These are phyloP conservation scores for Hypselothyrea guttata DNA, from an alignment of 2,888 invertebrate species.

Conservation along the genomic window DNA sequence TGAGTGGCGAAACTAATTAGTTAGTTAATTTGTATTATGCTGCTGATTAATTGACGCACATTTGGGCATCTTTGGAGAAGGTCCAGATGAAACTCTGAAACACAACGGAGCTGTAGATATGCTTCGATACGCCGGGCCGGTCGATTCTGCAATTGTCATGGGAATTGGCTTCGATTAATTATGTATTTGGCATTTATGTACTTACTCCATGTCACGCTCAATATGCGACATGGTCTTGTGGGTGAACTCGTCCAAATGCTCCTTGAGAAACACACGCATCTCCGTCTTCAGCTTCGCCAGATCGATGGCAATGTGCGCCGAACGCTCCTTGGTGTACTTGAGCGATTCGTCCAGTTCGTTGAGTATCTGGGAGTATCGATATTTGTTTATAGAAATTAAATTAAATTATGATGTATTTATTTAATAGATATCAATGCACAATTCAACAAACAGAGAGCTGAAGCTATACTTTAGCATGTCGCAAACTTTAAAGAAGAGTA, in stretches of 20 bases:
- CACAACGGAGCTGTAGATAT: constrained; percentile 79
- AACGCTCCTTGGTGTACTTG: constrained; percentile 52
- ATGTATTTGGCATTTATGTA: constrained; percentile 6
- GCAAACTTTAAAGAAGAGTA: too few species aligned
- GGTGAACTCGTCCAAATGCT: constrained; percentile 81
- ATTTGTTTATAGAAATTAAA: neutral
- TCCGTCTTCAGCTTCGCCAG: constrained; percentile 78
- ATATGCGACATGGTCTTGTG: constrained; percentile 81
- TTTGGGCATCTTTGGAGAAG: constrained; percentile 79
- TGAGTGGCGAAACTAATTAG: constrained; percentile 7
- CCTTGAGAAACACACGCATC: constrained; percentile 76
- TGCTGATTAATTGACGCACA: constrained; percentile 54
- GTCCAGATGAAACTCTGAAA: constrained; percentile 81
- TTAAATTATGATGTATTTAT: neutral
- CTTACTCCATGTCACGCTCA: constrained; percentile 82
- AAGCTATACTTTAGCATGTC: too few species aligned
- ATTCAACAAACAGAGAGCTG: too few species aligned
- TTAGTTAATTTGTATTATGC: constrained; percentile 11
- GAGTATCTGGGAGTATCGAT: constrained; percentile 77
- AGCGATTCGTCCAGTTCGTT: constrained; percentile 79
- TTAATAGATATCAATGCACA: too few species aligned
- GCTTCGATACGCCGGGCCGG: constrained; percentile 79
- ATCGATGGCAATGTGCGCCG: constrained; percentile 71
- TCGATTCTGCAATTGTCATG: constrained; percentile 64
- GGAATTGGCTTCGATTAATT: neutral